These are phyloP conservation scores for Ptychobarbus kaznakovi DNA, from an alignment of 2,797 vertebrate genomes.

Conservation along the genomic window DNA sequence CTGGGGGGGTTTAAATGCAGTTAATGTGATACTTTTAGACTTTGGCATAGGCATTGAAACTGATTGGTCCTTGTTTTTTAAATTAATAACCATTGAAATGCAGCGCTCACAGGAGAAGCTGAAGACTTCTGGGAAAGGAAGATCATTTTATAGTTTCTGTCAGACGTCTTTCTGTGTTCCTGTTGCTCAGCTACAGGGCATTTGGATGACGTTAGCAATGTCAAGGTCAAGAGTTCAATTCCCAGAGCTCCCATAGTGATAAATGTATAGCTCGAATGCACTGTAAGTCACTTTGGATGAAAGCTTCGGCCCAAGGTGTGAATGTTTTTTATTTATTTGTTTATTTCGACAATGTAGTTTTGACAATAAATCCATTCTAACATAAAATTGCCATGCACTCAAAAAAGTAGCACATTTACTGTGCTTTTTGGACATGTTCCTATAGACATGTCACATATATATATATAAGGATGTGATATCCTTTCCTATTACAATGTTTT, in stretches of 20 bases:
- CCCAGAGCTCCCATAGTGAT: conserved; percentile 12
- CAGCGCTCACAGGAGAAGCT: conserved; percentile 19
- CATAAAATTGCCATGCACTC: background rate
- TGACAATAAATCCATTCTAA: background rate
- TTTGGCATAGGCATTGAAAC: conserved; percentile 45
- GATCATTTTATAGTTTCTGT: background rate
- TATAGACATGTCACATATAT: background rate
- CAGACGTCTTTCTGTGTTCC: background rate
- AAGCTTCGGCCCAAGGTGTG: conserved; percentile 18
- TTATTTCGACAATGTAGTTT: conserved; percentile 2
- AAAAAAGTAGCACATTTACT: background rate
- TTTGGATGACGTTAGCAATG: conserved; percentile 10
- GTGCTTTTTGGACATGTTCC: background rate
- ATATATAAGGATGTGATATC: too few relatives aligned
- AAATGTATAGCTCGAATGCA: conserved; percentile 9
- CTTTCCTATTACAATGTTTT: background rate
- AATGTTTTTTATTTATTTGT: background rate
- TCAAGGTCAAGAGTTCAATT: conserved; percentile 13
- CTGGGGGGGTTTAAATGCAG: conserved; percentile 37
- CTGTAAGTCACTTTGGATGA: background rate
- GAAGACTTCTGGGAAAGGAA: background rate
- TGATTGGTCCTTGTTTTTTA: conserved; percentile 46
- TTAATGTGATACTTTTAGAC: conserved; percentile 41
- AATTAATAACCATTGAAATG: conserved; percentile 50
- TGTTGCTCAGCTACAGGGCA: background rate